These are phyloP conservation scores for Mormyrops boulengeri DNA, from an alignment of 2,797 vertebrate species.

Conservation along the genomic window DNA sequence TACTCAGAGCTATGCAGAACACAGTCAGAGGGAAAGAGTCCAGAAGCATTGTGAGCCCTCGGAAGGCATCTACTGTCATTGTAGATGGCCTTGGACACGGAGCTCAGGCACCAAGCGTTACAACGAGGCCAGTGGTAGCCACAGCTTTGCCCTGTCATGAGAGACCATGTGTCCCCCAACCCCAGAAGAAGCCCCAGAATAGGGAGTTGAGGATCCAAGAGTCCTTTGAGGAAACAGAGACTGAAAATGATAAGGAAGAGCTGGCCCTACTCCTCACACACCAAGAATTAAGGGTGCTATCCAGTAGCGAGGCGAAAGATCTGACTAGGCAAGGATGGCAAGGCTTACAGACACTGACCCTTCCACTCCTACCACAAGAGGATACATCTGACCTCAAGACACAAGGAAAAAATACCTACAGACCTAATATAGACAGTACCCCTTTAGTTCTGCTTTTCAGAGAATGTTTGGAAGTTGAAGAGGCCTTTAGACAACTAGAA, in stretches of 20 bases:
- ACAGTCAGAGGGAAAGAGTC: conserved; percentile 23
- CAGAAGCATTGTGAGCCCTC: conserved; percentile 24
- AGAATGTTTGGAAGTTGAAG: conserved; percentile 25
- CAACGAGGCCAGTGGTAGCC: neutral
- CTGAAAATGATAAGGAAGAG: conserved; percentile 24
- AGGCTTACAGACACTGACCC: conserved; percentile 32
- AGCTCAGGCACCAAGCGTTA: neutral
- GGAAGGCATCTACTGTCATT: conserved; percentile 11
- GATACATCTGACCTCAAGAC: conserved; percentile 21
- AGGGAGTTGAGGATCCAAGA: conserved; percentile 25
- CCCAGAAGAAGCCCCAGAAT: neutral
- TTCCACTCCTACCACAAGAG: conserved; percentile 31
- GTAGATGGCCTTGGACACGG: neutral
- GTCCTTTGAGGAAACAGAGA: conserved; percentile 29
- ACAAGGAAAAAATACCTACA: neutral
- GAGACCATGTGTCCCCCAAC: neutral
- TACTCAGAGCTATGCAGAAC: conserved; percentile 22
- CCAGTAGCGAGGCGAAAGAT: conserved; percentile 32
- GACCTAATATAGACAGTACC: conserved; percentile 28
- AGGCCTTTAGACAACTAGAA: conserved; percentile 39
- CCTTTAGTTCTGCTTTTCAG: conserved; percentile 31
- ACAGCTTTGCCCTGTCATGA: neutral
- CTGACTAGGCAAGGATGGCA: conserved; percentile 25
- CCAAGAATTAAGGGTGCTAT: conserved; percentile 34
- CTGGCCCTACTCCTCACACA: conserved; percentile 39